Evolutionary conservation across 2,113 vertebrate species (phyloP).

Genomic region (Tympanuchus pallidicinctus): DNA sequence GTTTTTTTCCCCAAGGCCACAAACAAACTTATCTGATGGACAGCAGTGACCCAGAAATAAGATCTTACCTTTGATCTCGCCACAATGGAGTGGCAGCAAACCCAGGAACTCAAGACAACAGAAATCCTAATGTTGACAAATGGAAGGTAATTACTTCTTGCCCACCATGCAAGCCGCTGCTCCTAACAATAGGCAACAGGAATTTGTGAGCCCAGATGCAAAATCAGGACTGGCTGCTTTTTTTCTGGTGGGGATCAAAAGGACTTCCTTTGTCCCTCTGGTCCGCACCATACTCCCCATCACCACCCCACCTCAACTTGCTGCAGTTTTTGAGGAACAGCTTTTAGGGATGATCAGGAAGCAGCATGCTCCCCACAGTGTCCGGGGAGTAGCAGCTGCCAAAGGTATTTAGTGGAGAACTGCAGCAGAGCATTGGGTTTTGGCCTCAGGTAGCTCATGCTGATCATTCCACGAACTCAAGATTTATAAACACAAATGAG

Average conservation of each 20-base stretch:
- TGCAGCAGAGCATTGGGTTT: not conserved
- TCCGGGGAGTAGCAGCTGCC: not conserved
- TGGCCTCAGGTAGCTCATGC: not conserved
- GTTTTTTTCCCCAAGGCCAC: conserved; percentile 33
- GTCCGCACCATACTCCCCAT: not conserved
- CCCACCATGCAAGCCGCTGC: not conserved
- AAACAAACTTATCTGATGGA: conserved; percentile 48
- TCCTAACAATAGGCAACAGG: not conserved
- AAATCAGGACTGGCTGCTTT: not conserved
- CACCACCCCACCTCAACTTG: not conserved
- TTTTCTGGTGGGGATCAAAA: not conserved
- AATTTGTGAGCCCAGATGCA: not conserved
- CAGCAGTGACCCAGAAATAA: conserved; percentile 56
- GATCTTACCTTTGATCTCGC: conserved; percentile 65
- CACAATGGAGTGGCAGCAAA: not conserved
- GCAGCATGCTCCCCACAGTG: not conserved
- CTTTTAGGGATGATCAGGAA: not conserved
- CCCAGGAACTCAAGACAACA: conserved; percentile 35
- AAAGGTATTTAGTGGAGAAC: not conserved
- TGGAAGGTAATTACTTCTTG: conserved; percentile 41
- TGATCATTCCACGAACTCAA: conserved; percentile 23
- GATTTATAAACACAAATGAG: not conserved
- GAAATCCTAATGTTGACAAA: conserved; percentile 50
- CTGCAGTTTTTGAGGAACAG: not conserved
- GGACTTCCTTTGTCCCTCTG: not conserved